Evolutionary conservation across 2,888 invertebrate species (phyloP).

Genomic region (Andrena minutula): DNA sequence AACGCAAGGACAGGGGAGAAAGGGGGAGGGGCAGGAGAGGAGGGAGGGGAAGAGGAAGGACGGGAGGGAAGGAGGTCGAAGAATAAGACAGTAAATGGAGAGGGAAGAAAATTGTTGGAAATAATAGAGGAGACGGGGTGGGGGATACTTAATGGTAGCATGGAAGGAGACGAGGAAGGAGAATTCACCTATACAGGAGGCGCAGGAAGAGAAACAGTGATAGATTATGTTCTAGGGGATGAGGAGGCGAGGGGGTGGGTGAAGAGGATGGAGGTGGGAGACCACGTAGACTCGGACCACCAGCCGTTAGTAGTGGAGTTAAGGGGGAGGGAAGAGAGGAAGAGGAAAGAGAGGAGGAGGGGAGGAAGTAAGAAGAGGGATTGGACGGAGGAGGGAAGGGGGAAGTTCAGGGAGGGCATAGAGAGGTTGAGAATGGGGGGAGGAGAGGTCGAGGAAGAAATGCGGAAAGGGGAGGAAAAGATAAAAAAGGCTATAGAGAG

Average conservation of each 20-base stretch:
- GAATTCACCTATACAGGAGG: neutral
- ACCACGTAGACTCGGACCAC: neutral
- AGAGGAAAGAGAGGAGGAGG: neutral
- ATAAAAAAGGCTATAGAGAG: neutral
- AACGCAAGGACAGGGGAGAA: no score
- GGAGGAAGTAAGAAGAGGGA: neutral
- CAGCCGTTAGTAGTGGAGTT: neutral
- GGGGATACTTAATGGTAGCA: neutral
- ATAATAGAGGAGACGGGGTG: no score
- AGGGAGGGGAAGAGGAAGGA: neutral
- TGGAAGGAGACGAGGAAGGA: neutral
- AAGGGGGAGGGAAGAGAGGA: no score
- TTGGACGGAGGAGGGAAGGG: neutral
- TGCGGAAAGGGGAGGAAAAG: neutral
- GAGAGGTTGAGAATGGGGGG: neutral
- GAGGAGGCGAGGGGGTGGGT: neutral
- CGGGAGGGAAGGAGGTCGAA: neutral
- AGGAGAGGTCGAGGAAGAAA: neutral
- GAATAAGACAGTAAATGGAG: neutral
- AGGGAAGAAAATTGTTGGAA: neutral
- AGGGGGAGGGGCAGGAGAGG: no score
- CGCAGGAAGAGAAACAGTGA: neutral
- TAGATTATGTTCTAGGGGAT: neutral
- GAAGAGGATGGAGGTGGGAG: neutral
- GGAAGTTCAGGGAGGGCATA: neutral